Evolutionary conservation across 1,140 invertebrate genomes (phyloP), one percentile per base, ranked within the genome.

Genomic region (Drosophila baimaii): DNA sequence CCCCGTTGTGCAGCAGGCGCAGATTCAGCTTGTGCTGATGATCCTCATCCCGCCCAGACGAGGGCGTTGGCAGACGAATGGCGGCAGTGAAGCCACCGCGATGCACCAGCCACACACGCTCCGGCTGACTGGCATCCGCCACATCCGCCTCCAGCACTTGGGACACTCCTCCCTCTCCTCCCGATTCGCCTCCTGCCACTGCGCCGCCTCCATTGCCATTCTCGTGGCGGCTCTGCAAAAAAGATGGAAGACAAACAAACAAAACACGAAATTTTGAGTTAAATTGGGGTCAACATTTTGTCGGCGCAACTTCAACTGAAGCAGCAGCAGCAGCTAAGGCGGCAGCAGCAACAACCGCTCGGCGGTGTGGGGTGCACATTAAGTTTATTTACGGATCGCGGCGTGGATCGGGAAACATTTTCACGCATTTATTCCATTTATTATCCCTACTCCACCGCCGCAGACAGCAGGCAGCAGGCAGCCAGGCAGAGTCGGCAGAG

Each of bases 81-180:
- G 96, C 96, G 0, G 95, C 94, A 3, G 97, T 95, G 92, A 98
- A 99, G 5, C 98, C 98, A 29, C 95, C 96, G 37, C 96, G 95
- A 91, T 99, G 98, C 9, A 98, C 94, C 69, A 99, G 92, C 98
- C 98, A 99, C 79, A 98, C 94, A 64, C 95, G 85, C 62, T 89
- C 80, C 47, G 94, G 77, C 58, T 84, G 80, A 29, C 66, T 51
- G 55, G 97, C 96, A 12, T 96, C 94, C 63, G 96, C 95, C 70
- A 96, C 92, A 96, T 96, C 97, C 91, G 95, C 94, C 83, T 96
- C 95, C 88, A 97, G 96, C 58, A 94, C 93, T 77, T 94, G 94
- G 55, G 39, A 37, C 21, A 35, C 74, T 33, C 65, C 70, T 62
- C 37, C 64, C 70, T 46, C 66, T 39, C 59, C 74, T 33, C n/a